Conservation (phyloP, 2,888 invertebrate species). For the Lepidocyrtoides sp. region DNA sequence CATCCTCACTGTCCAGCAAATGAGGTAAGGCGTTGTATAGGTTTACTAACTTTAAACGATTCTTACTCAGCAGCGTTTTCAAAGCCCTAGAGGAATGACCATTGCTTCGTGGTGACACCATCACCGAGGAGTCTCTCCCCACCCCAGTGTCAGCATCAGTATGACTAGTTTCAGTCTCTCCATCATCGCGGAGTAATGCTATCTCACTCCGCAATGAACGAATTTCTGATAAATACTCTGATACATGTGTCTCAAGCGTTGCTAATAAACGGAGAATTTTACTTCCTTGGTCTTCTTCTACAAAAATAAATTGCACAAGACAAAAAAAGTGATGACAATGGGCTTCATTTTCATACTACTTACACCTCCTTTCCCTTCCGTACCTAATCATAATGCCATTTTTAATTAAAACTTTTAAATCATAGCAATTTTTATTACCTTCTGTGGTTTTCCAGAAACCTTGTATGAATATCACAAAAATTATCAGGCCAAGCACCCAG, state of each 20-base stretch:
- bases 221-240: slow-evolving; percentile 82
- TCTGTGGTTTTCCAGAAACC: slow-evolving; percentile 77
- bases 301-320: background rate
- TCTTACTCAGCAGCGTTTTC: slow-evolving; percentile 71
- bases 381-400: background rate
- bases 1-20: slow-evolving; percentile 92
- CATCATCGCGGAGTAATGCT: slow-evolving; percentile 72
- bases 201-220: slow-evolving; percentile 82
- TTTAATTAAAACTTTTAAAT: background rate
- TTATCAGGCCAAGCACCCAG: slow-evolving; percentile 79
- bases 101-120: slow-evolving; percentile 43
- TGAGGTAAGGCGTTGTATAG: slow-evolving; percentile 95
- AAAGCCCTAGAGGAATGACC: slow-evolving; percentile 67
- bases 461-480: slow-evolving; percentile 79
- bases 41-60: slow-evolving; percentile 82
- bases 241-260: slow-evolving; percentile 82
- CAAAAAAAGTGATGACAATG: background rate
- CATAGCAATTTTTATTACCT: slow-evolving; percentile 22
- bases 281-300: slow-evolving; percentile 84
- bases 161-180: slow-evolving; percentile 76
- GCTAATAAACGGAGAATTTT: slow-evolving; percentile 82
- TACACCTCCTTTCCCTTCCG: background rate
- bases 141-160: slow-evolving; percentile 41
- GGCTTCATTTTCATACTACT: background rate
- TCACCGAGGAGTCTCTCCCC: background rate